Conservation (phyloP, 2,797 vertebrate genomes). For the Epinephelus malabaricus region DNA sequence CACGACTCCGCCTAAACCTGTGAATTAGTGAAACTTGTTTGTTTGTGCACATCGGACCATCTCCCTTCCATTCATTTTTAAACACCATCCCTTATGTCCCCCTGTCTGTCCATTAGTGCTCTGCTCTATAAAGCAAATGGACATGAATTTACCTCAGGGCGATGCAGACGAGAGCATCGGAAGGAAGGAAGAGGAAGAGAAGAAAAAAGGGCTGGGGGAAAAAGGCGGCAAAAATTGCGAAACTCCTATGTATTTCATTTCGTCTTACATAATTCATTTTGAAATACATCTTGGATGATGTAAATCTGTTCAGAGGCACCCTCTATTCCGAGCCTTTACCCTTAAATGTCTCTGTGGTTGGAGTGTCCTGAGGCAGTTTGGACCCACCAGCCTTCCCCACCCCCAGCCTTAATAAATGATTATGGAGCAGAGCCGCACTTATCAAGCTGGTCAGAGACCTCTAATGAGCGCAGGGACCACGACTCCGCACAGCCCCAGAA, state of each 20-base stretch:
- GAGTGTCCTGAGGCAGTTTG: constrained; percentile 86
- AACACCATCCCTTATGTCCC: constrained; percentile 77
- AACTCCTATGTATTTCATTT: constrained; percentile 86
- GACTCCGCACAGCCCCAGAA: constrained; percentile 77
- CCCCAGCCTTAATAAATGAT: constrained; percentile 88
- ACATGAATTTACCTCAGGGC: constrained; percentile 84
- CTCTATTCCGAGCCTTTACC: constrained; percentile 83
- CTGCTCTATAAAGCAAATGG: constrained; percentile 82
- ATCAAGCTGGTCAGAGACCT: constrained; percentile 83
- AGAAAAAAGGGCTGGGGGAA: constrained; percentile 45
- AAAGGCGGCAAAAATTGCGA: constrained; percentile 75
- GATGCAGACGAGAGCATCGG: constrained; percentile 63
- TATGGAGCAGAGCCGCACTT: constrained; percentile 83
- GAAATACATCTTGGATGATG: constrained; percentile 86
- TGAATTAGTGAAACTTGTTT: constrained; percentile 80
- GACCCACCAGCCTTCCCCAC: constrained; percentile 75
- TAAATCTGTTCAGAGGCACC: constrained; percentile 84
- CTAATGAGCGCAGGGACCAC: constrained; percentile 84
- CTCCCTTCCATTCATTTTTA: constrained; percentile 86
- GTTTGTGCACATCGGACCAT: constrained; percentile 81
- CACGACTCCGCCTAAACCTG: constrained; percentile 45
- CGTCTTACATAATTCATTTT: constrained; percentile 87
- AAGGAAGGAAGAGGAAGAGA: constrained; percentile 38
- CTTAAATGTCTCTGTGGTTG: constrained; percentile 85
- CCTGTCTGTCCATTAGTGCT: constrained; percentile 79